phyloP scores from a whole-genome alignment of 1,140 invertebrate species.

The Brachionus koreanus region DNA sequence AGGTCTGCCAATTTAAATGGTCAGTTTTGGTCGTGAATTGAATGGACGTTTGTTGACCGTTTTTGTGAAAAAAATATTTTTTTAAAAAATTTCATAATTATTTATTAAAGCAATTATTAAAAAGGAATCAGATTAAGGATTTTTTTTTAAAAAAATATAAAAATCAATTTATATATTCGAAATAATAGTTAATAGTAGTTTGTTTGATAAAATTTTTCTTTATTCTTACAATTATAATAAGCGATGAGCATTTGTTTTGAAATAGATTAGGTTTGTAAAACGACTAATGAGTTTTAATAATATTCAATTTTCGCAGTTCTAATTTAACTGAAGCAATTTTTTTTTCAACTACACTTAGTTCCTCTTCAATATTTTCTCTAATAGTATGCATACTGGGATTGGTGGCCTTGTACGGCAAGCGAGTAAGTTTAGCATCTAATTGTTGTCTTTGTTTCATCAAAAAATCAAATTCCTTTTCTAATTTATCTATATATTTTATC shows the following conservation, averaged over 20 bases:
- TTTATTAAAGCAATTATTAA: too few species aligned
- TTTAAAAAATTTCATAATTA: too few species aligned
- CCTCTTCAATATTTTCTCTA: constrained; percentile 37
- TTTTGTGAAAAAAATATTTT: too few species aligned
- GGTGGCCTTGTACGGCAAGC: constrained; percentile 31
- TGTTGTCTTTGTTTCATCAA: constrained; percentile 40
- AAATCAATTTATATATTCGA: too few species aligned
- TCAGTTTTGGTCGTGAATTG: too few species aligned
- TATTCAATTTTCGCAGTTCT: constrained; percentile 38
- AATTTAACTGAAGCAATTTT: constrained; percentile 38
- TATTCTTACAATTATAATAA: background rate
- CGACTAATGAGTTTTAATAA: constrained; percentile 36
- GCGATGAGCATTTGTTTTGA: background rate
- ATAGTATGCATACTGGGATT: constrained; percentile 32
- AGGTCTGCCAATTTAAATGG: too few species aligned
- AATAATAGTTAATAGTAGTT: too few species aligned
- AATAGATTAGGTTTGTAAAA: background rate
- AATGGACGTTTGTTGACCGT: too few species aligned
- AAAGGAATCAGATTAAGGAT: too few species aligned
- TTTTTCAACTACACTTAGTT: constrained; percentile 24
- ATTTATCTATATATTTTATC: constrained; percentile 43
- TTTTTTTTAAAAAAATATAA: too few species aligned
- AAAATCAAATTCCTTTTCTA: constrained; percentile 40
- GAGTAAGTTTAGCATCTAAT: constrained; percentile 34
- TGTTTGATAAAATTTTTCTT: background rate